Evolutionary conservation across 2,113 vertebrate genomes (phyloP).

Genomic region (Hippolais icterina): DNA sequence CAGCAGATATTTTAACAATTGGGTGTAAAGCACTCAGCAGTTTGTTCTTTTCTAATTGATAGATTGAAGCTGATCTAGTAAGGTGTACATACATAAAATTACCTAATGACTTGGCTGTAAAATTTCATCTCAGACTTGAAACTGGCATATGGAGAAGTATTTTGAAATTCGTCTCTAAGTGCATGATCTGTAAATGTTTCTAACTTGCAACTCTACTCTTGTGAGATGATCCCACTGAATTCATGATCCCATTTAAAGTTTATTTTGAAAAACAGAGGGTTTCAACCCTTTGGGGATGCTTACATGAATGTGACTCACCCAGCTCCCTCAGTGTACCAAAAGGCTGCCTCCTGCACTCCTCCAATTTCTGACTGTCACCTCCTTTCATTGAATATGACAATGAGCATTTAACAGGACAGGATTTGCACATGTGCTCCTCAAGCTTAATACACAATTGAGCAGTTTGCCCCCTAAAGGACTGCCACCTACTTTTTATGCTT

Average conservation of each 20-base stretch:
- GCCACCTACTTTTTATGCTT: not conserved
- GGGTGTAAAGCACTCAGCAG: not conserved
- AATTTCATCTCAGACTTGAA: not conserved
- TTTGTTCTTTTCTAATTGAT: not conserved
- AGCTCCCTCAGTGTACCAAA: not conserved
- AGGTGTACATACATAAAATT: not conserved
- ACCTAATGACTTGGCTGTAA: slow-evolving; percentile 39
- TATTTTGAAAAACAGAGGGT: not conserved
- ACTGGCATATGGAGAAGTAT: not conserved
- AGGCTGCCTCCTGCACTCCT: not conserved
- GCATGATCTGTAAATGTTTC: not conserved
- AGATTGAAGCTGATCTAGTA: not conserved
- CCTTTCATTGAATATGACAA: not conserved
- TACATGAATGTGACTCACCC: not conserved
- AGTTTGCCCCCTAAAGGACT: not conserved
- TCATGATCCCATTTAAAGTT: not conserved
- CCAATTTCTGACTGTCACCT: not conserved
- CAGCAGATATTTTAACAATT: slow-evolving; percentile 1
- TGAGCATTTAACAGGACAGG: not conserved
- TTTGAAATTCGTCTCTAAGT: not conserved
- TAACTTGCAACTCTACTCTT: not conserved
- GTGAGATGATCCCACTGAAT: not conserved
- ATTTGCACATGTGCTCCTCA: not conserved
- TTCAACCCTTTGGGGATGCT: not conserved
- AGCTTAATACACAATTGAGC: not conserved